These are phyloP conservation scores for Euura lappo DNA, from an alignment of 1,140 invertebrate species.

Conservation along the genomic window DNA sequence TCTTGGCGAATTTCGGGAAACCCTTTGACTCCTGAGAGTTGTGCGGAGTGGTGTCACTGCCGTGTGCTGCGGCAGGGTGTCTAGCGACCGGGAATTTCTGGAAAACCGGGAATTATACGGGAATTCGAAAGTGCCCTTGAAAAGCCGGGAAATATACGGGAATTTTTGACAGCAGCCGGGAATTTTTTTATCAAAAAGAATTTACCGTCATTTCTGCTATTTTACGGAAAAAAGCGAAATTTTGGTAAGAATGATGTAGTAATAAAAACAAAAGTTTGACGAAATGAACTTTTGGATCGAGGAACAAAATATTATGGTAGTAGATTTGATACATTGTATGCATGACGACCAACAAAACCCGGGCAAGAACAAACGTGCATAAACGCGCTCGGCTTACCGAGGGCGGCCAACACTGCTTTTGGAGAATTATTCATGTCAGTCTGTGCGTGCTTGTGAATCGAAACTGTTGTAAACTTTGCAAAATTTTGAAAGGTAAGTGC, in stretches of 20 bases:
- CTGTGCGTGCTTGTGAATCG: neutral
- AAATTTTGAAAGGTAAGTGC: neutral
- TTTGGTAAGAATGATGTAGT: neutral
- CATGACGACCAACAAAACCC: neutral
- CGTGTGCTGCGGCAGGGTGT: too few relatives aligned
- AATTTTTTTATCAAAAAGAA: neutral
- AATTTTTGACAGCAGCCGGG: neutral
- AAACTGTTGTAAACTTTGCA: neutral
- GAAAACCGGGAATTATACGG: too few relatives aligned
- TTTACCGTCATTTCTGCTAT: neutral
- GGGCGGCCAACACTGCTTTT: neutral
- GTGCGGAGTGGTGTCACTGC: too few relatives aligned
- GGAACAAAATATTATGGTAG: neutral
- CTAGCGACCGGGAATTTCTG: too few relatives aligned
- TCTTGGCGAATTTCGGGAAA: too few relatives aligned
- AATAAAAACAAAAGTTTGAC: neutral
- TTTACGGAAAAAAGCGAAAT: neutral
- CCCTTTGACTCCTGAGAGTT: too few relatives aligned
- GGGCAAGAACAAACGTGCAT: neutral
- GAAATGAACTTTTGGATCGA: neutral
- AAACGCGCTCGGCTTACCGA: neutral
- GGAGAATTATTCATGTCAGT: neutral
- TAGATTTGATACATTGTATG: neutral
- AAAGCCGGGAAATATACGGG: too few relatives aligned
- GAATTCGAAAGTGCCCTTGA: too few relatives aligned